Evolutionary conservation across 2,888 invertebrate genomes (phyloP).

Genomic region (Seira ritae): DNA sequence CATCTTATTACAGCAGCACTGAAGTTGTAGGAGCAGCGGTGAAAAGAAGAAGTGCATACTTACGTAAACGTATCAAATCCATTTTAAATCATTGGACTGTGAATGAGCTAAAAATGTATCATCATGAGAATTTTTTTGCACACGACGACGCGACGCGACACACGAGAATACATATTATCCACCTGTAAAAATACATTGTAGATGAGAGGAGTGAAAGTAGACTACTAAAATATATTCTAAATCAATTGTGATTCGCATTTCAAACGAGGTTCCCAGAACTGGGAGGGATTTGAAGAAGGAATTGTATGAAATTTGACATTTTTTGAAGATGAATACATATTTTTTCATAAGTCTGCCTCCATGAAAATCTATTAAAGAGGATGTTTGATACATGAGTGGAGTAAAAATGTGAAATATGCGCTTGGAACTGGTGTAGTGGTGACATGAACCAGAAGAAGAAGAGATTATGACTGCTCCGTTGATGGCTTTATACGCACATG

Average conservation of each 20-base stretch:
- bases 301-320: not conserved
- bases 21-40: no score
- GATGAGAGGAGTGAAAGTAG: no score
- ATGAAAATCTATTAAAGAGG: not conserved
- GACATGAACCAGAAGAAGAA: constrained; percentile 44
- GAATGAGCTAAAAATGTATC: not conserved
- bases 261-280: not conserved
- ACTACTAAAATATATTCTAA: not conserved
- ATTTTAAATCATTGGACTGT: not conserved
- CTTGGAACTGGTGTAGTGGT: no score
- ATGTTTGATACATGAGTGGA: not conserved
- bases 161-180: no score
- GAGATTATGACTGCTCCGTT: constrained; percentile 31
- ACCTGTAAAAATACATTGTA: not conserved
- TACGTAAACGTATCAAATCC: not conserved
- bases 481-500: constrained; percentile 7
- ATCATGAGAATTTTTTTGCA: not conserved
- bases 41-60: not conserved
- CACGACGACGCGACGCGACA: no score
- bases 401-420: no score
- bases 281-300: not conserved
- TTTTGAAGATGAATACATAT: not conserved
- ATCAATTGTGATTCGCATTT: not conserved
- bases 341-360: not conserved
- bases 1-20: not conserved